These are phyloP conservation scores for Synergus japonicus DNA, from an alignment of 2,888 invertebrate genomes.

Conservation along the genomic window DNA sequence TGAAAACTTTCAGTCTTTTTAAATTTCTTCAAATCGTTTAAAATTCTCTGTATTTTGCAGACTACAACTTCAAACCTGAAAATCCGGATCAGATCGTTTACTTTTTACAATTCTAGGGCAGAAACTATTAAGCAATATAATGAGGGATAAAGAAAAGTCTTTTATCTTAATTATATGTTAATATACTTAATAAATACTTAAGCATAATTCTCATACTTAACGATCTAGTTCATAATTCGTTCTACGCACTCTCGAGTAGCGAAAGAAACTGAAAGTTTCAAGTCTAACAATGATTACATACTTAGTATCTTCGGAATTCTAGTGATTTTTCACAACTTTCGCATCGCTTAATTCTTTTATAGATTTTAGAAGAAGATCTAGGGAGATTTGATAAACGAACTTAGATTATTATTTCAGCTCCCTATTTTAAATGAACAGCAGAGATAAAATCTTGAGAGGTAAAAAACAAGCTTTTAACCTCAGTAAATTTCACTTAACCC, in stretches of 20 bases:
- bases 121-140: not conserved
- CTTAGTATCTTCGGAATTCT: not conserved
- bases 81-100: not conserved
- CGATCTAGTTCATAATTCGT: slow-evolving; percentile 8
- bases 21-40: not conserved
- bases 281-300: not conserved
- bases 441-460: not conserved
- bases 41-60: not conserved
- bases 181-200: slow-evolving; percentile 14
- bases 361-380: not conserved
- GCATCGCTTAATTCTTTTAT: not conserved
- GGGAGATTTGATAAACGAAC: not conserved
- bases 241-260: slow-evolving; percentile 11
- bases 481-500: slow-evolving; percentile 23
- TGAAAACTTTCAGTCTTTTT: no score
- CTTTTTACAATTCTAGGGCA: not conserved
- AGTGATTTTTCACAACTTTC: not conserved
- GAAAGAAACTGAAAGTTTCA: not conserved
- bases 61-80: not conserved
- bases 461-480: slow-evolving; percentile 8
- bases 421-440: not conserved
- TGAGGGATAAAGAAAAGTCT: not conserved
- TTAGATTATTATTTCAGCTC: not conserved
- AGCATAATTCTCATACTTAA: slow-evolving; percentile 23
- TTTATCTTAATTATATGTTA: slow-evolving; percentile 19